phyloP scores from a whole-genome alignment of 2,888 invertebrate species.

The Adineta ricciae region DNA sequence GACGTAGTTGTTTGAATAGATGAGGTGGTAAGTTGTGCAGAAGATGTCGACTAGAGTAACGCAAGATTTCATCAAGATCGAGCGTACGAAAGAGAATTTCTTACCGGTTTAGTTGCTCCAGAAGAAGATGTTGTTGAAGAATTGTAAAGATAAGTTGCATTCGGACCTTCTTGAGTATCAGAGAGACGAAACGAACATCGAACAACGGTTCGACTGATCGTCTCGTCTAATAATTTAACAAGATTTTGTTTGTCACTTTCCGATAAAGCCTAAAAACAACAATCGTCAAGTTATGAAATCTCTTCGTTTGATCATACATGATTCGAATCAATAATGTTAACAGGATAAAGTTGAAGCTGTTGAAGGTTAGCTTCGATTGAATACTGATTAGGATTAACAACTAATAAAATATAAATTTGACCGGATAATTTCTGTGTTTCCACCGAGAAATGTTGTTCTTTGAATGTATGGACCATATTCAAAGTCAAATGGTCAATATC shows the following conservation, averaged over 20 bases:
- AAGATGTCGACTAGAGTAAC: background rate
- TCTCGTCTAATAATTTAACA: background rate
- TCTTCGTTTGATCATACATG: background rate
- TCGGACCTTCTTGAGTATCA: background rate
- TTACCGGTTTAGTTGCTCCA: background rate
- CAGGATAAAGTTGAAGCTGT: background rate
- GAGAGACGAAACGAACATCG: background rate
- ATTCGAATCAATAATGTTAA: background rate
- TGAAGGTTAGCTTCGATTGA: background rate
- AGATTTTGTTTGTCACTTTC: background rate
- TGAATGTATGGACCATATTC: background rate
- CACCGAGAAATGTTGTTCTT: background rate
- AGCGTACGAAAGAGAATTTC: too few relatives aligned
- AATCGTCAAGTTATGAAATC: too few relatives aligned
- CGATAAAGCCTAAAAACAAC: background rate
- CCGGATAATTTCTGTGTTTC: background rate
- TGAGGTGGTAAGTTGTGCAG: background rate
- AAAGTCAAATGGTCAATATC: background rate
- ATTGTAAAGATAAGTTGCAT: background rate
- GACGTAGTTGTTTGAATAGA: background rate
- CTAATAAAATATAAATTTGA: background rate
- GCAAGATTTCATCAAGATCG: too few relatives aligned
- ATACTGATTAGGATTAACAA: background rate
- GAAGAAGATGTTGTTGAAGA: background rate
- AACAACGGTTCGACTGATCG: background rate